Base-by-base conservation (phyloP, 1,140 invertebrate species). In the Gyrodactylus bullatarudis region DNA sequence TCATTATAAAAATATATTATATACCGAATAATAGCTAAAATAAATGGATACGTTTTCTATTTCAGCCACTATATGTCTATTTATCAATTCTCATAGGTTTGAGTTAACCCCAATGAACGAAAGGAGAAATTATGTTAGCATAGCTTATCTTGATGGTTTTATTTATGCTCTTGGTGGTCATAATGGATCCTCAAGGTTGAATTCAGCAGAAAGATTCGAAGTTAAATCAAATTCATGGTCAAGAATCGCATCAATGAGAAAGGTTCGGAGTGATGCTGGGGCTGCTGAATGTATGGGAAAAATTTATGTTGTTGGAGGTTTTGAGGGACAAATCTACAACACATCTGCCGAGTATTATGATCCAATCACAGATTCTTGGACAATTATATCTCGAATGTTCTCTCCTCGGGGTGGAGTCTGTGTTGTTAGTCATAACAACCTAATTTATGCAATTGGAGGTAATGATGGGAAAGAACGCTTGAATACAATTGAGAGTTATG, bases 321-420 rank as follows among this genome's bases (percentile, higher is more conserved):
- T 74, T 26, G 70, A 75, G 21, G 27, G 75, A 75, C 0, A 73
- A 74, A 22, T 73, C 20, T 77, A 78, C 72, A 73, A 77, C 20
- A 68, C 76, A 1, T 72, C 75, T 16, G 74, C 77, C 0, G 77
- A 77, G 22, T 76, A 77, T 26, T 78, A 76, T 54, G 75, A 78
- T 70, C 76, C 77, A 20, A 75, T 74, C 0, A 75, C 74, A 26
- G 77, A 77, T 71, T 75, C 71, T 73, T 79, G 78, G 78, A 75
- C 74, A 1, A 75, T 73, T 24, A 68, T 69, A 26, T 68, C 70
- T 68, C 73, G 27, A 0, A 76, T 76, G 75, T 68, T 22, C 0
- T 68, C 54, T 19, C 27, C 71, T 22, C 80, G 88, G 72, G 88
- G 87, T 0, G 87, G 87, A 0, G 86, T 89, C 0, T 86, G 85